Evolutionary conservation across 2,888 invertebrate species (phyloP).

Genomic region (Piscicola geometra): DNA sequence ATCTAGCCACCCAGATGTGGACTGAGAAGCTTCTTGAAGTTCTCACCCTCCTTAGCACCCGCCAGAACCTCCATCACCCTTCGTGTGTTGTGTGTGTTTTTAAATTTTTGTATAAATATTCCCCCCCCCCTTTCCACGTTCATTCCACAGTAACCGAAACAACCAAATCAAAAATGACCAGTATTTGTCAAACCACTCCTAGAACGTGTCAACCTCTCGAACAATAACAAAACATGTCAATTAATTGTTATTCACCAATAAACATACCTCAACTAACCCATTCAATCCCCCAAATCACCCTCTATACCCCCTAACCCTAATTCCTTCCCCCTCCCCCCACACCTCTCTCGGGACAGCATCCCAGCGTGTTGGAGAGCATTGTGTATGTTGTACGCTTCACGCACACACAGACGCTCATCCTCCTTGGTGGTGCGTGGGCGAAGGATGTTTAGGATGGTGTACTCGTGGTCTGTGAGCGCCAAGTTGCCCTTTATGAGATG

Average conservation of each 20-base stretch:
- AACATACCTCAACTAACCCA: too few species aligned
- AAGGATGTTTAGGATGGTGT: constrained; percentile 84
- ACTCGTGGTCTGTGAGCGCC: constrained; percentile 81
- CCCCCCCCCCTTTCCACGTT: too few species aligned
- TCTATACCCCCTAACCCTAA: too few species aligned
- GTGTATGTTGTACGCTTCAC: constrained; percentile 71
- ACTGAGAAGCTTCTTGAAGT: constrained; percentile 74
- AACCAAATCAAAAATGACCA: too few species aligned
- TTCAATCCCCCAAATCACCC: too few species aligned
- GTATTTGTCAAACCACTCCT: too few species aligned
- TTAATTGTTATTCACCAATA: too few species aligned
- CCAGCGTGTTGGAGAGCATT: constrained; percentile 49
- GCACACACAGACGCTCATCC: constrained; percentile 79
- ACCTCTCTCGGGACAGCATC: constrained; percentile 49
- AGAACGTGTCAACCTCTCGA: too few species aligned
- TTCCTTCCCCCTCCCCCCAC: too few species aligned
- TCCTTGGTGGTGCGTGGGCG: constrained; percentile 76
- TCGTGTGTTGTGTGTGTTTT: neutral
- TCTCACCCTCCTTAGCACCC: constrained; percentile 65
- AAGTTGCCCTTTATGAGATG: constrained; percentile 72
- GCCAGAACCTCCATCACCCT: constrained; percentile 39
- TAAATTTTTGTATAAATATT: too few species aligned
- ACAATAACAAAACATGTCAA: too few species aligned
- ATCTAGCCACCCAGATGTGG: constrained; percentile 66
- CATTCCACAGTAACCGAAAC: too few species aligned